Base-by-base conservation (phyloP, 2,797 vertebrate species). In the Oryzias dopingdopingensis region DNA sequence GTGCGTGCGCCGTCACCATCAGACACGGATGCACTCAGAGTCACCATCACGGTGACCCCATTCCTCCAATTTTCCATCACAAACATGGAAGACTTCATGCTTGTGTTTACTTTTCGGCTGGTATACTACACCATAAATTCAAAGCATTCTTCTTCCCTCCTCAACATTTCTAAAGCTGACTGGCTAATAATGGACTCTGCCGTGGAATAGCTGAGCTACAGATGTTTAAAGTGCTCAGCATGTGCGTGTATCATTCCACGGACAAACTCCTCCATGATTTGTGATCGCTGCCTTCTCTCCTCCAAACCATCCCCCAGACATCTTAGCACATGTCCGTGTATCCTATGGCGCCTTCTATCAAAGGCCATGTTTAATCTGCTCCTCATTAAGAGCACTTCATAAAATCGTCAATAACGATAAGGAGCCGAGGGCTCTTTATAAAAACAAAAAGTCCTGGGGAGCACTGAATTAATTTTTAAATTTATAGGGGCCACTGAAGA, bases 331-430 rank as follows among this genome's bases (percentile, higher is more conserved):
- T 13, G 32, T 58, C 41, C 59, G 14, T 43, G 65, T 60, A 57
- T 77, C 89, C 82, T 86, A 84, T 84, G 79, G 81, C 75, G 70
- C 75, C 71, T 70, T 76, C 73, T 18, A 76, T 81, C 72, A 72
- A 64, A 72, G 88, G 80, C 80, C 92, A 92, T 93, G 92, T 97
- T 96, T 95, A 95, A 95, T 95, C 94, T 94, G 92, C 93, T 91
- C 93, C 94, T 95, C 94, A 96, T 97, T 97, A 96, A 92, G 92
- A 93, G 92, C 95, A 96, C 95, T 98, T 97, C 95, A 89, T 97
- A 96, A 98, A 98, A 96, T 94, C 92, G 95, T 95, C 95, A 95
- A 88, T 88, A 90, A 91, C 87, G 87, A 91, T 92, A 93, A 94
- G 93, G 85, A 92, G 92, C 92, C 68, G 91, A 94, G 92, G 93